Evolutionary conservation across 2,888 invertebrate genomes (phyloP).

Genomic region (Busseola fusca): DNA sequence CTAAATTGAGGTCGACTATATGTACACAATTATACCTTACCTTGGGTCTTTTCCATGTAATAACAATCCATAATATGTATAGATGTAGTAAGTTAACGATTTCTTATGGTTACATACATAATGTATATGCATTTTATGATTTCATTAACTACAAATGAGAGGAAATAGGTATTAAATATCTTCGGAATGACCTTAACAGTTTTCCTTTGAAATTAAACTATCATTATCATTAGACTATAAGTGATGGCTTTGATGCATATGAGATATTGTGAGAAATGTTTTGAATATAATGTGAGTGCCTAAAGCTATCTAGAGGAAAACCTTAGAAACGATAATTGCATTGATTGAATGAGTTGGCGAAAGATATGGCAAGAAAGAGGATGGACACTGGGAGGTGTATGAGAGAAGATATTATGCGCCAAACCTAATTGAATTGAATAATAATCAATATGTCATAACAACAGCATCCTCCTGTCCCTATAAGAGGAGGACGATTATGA

Average conservation of each 20-base stretch:
- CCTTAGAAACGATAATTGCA: neutral
- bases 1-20: neutral
- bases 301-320: neutral
- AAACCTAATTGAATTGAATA: neutral
- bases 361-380: too few relatives aligned
- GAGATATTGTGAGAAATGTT: neutral
- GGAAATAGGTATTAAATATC: slow-evolving; percentile 22
- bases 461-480: neutral
- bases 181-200: slow-evolving; percentile 20
- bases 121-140: neutral
- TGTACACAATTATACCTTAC: neutral
- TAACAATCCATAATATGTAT: neutral
- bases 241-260: neutral
- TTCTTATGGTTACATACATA: neutral
- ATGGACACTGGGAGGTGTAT: neutral
- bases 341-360: neutral
- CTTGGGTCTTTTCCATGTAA: slow-evolving; percentile 27
- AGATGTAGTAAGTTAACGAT: neutral
- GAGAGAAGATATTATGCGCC: neutral
- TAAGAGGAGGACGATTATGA: neutral
- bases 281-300: neutral
- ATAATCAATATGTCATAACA: neutral
- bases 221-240: slow-evolving; percentile 21
- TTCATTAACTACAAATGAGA: neutral
- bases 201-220: slow-evolving; percentile 28